Evolutionary conservation across 2,888 invertebrate species (phyloP), one percentile per base, ranked within the genome.

Genomic region (Lordiphosa andalusiaca): DNA sequence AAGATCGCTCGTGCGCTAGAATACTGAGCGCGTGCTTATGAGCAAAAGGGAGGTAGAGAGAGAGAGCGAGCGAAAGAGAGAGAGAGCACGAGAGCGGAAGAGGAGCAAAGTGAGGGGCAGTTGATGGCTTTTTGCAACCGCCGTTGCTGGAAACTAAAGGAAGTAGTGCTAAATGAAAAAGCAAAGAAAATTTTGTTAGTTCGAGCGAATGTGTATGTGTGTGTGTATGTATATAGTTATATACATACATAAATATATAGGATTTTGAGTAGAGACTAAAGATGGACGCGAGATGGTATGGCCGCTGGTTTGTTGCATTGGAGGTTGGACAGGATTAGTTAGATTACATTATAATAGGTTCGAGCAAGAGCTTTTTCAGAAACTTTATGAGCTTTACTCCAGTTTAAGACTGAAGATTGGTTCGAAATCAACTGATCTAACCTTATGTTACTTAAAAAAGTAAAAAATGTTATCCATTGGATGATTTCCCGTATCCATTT

Each of bases 81-180:
- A 25, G 41, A 7, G n/a, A 9, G 25, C 37, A 37, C 19, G 41
- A 12, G 10, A 7, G 33, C 12, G 23, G 9, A 12, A 19, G n/a
- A n/a, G 39, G 13, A 33, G 30, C 48, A 4, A 46, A 37, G 35
- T 12, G 6, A 5, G 47, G 33, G 70, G 35, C 63, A 66, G 68
- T 75, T 60, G 69, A 53, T 65, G 63, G 53, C 46, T 46, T 68
- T 61, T 55, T 68, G 49, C 62, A 65, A 65, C 44, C 35, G 9
- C 16, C 9, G 21, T n/a, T 23, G 13, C n/a, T n/a, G 36, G 12
- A 36, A 57, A 50, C 56, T 56, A 52, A 49, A 46, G 57, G 52
- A 69, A 72, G 75, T 55, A 46, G 42, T 69, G 80, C 68, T 74
- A 76, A 76, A 69, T 82, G 75, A 60, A 74, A 82, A 74, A 53